These are phyloP conservation scores for Amorpha juglandis DNA, from an alignment of 2,888 invertebrate species.

Conservation along the genomic window DNA sequence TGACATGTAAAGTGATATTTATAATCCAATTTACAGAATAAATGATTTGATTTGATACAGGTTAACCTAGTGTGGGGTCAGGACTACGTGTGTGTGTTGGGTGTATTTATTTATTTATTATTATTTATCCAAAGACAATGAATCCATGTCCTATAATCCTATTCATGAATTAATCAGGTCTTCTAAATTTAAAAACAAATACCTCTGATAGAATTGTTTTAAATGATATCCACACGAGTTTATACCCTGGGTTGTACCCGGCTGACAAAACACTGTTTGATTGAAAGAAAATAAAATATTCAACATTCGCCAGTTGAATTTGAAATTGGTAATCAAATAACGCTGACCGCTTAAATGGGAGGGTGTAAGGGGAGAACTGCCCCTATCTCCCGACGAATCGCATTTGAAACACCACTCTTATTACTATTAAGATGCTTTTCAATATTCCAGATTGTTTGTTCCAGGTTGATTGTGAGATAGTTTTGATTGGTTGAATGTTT, in stretches of 20 bases:
- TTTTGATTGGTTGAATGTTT: not conserved
- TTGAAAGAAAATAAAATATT: constrained; percentile 27
- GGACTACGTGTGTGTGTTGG: too few species aligned
- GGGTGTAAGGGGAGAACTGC: not conserved
- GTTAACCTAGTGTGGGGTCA: too few species aligned
- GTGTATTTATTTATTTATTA: too few species aligned
- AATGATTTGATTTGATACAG: too few species aligned
- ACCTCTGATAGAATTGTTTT: not conserved
- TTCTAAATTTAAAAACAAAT: constrained; percentile 2
- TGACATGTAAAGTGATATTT: too few species aligned
- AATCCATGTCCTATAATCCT: not conserved
- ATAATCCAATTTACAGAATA: too few species aligned
- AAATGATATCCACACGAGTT: constrained; percentile 6
- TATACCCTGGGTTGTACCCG: not conserved
- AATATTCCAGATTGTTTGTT: not conserved
- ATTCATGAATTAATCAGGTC: not conserved
- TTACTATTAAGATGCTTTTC: not conserved
- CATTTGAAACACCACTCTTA: not conserved
- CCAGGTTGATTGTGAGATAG: too few species aligned
- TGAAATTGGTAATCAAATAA: constrained; percentile 14
- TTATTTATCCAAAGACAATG: not conserved
- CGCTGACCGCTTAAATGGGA: not conserved
- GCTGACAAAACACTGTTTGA: constrained; percentile 24
- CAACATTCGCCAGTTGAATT: constrained; percentile 14
- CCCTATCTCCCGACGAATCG: not conserved